Base-by-base conservation (phyloP, 2,113 vertebrate species). In the Nerophis ophidion region DNA sequence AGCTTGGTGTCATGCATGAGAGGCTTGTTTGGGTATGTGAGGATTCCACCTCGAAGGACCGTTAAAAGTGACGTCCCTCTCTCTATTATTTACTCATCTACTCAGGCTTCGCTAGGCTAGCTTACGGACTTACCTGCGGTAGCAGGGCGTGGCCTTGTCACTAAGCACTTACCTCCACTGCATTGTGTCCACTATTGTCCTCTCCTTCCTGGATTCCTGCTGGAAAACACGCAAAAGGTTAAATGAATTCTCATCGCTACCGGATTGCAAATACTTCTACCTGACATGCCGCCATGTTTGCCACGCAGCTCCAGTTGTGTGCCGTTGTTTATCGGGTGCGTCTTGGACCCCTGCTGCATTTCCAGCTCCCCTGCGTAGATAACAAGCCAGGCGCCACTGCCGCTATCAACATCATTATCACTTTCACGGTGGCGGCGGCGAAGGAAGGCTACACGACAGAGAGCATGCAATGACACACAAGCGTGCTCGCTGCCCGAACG, bases 121-220 rank as follows among this genome's bases (percentile, higher is more conserved):
- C 52, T 70, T 36, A 55, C 34, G 56, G 53, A 91, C 90, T 91
- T 89, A 91, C 90, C 89, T 90, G 79, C 4, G 17, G 50, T 76
- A 71, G 65, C 40, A 44, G 77, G 61, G 78, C 77, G 61, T 59
- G 44, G 65, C 77, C 68, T 66, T 70, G 68, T 70, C 66, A 69
- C 60, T 71, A 48, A 86, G 86, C 87, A 94, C 96, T 98, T 92
- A 99, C 97, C 97, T 99, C 96, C 70, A 95, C 92, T 76, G 91
- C 86, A 85, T 90, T 95, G 81, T 93, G 94, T 65, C 86, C 88
- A 5, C 90, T 90, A 88, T 90, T 92, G 71, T 92, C 92, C 46
- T 91, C 89, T 6, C 91, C 67, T 68, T 96, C 93, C 87, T 88
- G 93, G 87, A 94, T 94, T 84, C 92, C 96, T 98, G 63, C 17